Evolutionary conservation across 2,888 invertebrate species (phyloP).

Genomic region (Osmoderma eremita): DNA sequence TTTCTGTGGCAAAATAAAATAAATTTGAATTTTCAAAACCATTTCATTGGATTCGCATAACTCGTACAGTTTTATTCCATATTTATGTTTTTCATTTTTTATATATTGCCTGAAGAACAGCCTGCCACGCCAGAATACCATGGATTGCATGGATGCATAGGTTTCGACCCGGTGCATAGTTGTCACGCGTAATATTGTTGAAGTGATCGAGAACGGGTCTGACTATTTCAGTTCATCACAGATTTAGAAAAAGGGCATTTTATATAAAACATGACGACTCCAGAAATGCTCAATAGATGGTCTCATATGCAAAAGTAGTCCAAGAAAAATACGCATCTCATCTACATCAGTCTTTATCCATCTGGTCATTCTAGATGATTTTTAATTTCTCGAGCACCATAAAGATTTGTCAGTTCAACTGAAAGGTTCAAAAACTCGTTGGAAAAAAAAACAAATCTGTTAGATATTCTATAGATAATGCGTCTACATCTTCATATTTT

Average conservation of each 20-base stretch:
- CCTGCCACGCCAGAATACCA: neutral
- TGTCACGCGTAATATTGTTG: slow-evolving; percentile 25
- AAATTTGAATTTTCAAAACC: slow-evolving; percentile 6
- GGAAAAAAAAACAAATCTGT: slow-evolving; percentile 6
- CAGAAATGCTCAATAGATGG: slow-evolving; percentile 1
- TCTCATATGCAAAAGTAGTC: neutral
- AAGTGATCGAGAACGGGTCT: slow-evolving; percentile 24
- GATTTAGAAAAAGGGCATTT: neutral
- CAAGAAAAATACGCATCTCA: neutral
- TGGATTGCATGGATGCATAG: slow-evolving; percentile 7
- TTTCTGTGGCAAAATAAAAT: neutral
- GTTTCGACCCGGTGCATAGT: slow-evolving; percentile 16
- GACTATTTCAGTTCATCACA: neutral
- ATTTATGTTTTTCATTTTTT: neutral
- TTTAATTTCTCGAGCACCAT: neutral
- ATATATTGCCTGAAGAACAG: neutral
- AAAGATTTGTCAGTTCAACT: slow-evolving; percentile 1
- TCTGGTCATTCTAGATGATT: neutral
- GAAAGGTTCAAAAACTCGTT: neutral
- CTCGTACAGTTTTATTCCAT: neutral
- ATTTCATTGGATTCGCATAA: too few species aligned
- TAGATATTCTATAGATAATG: slow-evolving; percentile 6
- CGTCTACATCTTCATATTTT: too few species aligned
- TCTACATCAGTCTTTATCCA: neutral
- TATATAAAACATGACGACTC: slow-evolving; percentile 1